These are phyloP conservation scores for Chrysogorgia sp. DNA, from an alignment of 92 coral and sea anemone species.

Conservation along the genomic window DNA sequence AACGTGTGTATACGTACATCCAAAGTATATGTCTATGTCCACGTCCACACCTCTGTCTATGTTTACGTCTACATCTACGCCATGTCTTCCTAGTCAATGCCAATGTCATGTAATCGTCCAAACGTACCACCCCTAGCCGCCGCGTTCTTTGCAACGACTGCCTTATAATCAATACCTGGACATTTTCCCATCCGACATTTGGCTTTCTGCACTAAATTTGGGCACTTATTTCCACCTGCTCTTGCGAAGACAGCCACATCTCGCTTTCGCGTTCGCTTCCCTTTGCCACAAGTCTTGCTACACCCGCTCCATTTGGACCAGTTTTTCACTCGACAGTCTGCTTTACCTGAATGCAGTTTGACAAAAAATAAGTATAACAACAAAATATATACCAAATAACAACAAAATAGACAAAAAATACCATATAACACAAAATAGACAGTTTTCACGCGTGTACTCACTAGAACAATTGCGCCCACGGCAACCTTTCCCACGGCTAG, in stretches of 20 bases:
- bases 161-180: conserved; percentile 25
- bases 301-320: conserved; percentile 26
- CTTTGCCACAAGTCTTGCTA: conserved; percentile 27
- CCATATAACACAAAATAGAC: too few relatives aligned
- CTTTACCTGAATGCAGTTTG: conserved; percentile 2
- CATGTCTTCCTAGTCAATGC: too few relatives aligned
- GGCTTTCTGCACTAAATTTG: not conserved
- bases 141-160: not conserved
- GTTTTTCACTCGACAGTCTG: conserved; percentile 12
- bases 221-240: conserved; percentile 21
- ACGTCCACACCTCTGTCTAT: too few relatives aligned
- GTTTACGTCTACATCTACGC: too few relatives aligned
- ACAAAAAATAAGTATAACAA: too few relatives aligned
- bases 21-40: too few relatives aligned
- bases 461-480: conserved; percentile 48
- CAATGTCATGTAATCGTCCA: not conserved
- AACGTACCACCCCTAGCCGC: not conserved
- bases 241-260: not conserved
- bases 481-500: conserved; percentile 56
- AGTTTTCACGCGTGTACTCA: not conserved
- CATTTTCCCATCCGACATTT: conserved; percentile 7
- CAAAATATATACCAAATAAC: too few relatives aligned
- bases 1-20: too few relatives aligned
- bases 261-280: not conserved
- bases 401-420: too few relatives aligned